A percentile compares a stretch with the other conserved stretches of the same genome.
Conservation (phyloP, 1,140 invertebrate species). For the Drosophila santomea region DNA sequence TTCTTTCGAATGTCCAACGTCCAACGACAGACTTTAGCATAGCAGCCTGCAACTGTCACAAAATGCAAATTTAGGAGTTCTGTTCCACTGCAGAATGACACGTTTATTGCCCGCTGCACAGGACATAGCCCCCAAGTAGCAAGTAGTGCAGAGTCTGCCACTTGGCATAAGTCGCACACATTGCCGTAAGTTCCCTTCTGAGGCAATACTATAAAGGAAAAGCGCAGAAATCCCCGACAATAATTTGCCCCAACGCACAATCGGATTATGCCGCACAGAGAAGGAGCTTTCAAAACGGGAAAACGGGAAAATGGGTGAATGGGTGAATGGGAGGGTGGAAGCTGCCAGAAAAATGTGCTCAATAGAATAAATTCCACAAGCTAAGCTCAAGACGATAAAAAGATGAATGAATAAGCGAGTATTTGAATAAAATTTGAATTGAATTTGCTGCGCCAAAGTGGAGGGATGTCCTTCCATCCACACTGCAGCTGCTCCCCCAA, state of each 20-base stretch:
- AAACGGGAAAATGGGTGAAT: too few species aligned
- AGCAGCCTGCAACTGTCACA: conserved; percentile 22
- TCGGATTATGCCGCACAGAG: conserved; percentile 44
- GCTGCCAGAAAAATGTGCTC: conserved; percentile 24
- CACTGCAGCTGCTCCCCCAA: neutral
- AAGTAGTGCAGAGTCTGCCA: conserved; percentile 48
- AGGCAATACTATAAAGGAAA: neutral
- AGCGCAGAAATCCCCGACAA: conserved; percentile 40
- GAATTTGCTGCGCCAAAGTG: neutral
- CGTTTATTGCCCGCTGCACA: conserved; percentile 57
- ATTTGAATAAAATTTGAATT: conserved; percentile 70
- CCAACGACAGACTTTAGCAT: too few species aligned
- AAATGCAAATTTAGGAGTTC: conserved; percentile 29
- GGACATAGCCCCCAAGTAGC: neutral
- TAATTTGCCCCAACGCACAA: conserved; percentile 67
- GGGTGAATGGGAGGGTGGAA: neutral
- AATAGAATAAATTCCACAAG: conserved; percentile 34
- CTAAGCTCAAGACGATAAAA: conserved; percentile 22
- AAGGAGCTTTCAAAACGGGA: neutral
- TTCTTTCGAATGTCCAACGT: too few species aligned
- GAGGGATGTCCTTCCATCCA: neutral
- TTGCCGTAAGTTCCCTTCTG: conserved; percentile 27
- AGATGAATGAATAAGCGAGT: conserved; percentile 55
- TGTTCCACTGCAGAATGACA: conserved; percentile 61
- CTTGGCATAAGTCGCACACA: conserved; percentile 69